Percentiles rank a stretch among this genome's conserved stretches.
These are phyloP conservation scores for Pachyrhynchus sulphureomaculatus DNA, from an alignment of 1,140 invertebrate genomes.

Conservation along the genomic window DNA sequence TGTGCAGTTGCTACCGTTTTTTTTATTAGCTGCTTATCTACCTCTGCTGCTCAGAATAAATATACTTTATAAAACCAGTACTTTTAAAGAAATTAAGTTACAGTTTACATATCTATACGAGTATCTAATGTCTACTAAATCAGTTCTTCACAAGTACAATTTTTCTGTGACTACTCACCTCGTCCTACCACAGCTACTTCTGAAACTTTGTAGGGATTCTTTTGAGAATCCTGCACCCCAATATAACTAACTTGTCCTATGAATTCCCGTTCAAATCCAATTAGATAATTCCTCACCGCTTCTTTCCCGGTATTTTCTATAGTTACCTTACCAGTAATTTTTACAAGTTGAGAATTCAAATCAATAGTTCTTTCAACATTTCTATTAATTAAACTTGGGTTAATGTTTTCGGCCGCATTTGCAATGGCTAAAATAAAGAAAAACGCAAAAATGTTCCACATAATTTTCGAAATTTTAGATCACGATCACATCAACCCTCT, in stretches of 20 bases:
- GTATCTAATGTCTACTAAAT: not conserved
- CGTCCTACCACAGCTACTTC: slow-evolving; percentile 56
- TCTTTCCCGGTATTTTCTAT: slow-evolving; percentile 79
- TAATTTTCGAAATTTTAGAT: slow-evolving; percentile 17
- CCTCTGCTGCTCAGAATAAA: too few relatives aligned
- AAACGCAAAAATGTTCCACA: slow-evolving; percentile 30
- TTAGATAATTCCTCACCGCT: slow-evolving; percentile 67
- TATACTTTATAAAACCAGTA: too few relatives aligned
- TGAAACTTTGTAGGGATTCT: slow-evolving; percentile 62
- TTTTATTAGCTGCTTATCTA: too few relatives aligned
- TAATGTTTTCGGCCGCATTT: slow-evolving; percentile 32
- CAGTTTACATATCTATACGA: not conserved
- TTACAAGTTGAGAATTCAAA: slow-evolving; percentile 84
- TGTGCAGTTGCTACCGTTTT: too few relatives aligned
- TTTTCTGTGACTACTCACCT: slow-evolving; percentile 3
- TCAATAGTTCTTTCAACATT: slow-evolving; percentile 87
- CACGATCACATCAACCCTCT: slow-evolving; percentile 2
- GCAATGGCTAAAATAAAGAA: slow-evolving; percentile 7
- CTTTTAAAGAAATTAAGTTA: too few relatives aligned
- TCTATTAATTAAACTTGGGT: slow-evolving; percentile 62
- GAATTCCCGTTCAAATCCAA: slow-evolving; percentile 66
- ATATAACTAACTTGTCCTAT: slow-evolving; percentile 73
- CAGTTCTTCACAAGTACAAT: not conserved
- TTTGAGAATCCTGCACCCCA: slow-evolving; percentile 65
- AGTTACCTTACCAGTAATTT: slow-evolving; percentile 75